Base-by-base conservation (phyloP, 2,888 invertebrate species). In the Synergus laeviventris region DNA sequence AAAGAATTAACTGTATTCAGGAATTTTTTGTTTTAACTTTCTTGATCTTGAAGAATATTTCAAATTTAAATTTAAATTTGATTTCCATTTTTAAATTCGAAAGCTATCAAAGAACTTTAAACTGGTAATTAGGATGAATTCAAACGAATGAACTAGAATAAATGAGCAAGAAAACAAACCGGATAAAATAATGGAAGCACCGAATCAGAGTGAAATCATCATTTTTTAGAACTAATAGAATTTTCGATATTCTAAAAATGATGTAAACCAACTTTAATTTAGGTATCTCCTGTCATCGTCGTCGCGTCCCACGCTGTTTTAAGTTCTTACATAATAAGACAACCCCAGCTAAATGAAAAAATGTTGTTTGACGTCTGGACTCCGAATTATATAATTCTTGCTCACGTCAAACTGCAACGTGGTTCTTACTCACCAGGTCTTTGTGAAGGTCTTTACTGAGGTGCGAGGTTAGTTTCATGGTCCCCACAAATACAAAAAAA, bases 371-470 rank as follows among this genome's bases (percentile, higher is more conserved):
- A 64, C 70, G 11, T 70, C 45, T 70, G n/a, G 24, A 16, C 11
- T 45, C 31, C 0, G 1, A 45, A 49, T 70, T 70, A 70, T 21
- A 49, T 70, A 70, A 70, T 14, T 8, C 4, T 4, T 14, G 1
- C 24, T 24, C 45, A 49, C 21, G 21, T 24, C 14, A 66, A 66
- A 24, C 14, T 66, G 36, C 38, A 62, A 62, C 61, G 42, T 45
- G 42, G 21, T 66, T 31, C 31, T 21, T 73, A 92, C 96, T 95
- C 92, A 98, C 98, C 95, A 98, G 94, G 92, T 98, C 98, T 93
- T 97, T 97, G 91, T 98, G 98, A 81, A 98, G 94, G 92, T 98
- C 98, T 93, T 97, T 97, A 87, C 97, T 98, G 84, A 98, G 94
- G 86, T 95, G 94, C 83, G 97, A 97, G 81, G 98, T 96, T 81